Evolutionary conservation across 2,113 vertebrate genomes (phyloP).

Genomic region (Chaenogobius annularis): DNA sequence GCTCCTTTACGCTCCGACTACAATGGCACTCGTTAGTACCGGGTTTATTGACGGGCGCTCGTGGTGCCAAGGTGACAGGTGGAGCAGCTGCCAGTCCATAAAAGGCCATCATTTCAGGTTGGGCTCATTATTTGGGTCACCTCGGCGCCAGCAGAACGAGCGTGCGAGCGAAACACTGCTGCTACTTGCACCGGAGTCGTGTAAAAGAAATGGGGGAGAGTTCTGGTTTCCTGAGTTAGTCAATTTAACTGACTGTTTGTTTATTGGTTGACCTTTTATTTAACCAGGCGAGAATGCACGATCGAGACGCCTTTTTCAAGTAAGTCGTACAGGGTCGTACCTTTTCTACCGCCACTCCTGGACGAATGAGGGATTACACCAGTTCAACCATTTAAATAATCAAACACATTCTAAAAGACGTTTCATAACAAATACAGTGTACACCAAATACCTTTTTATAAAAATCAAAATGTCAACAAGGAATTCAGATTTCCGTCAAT

Average conservation of each 20-base stretch:
- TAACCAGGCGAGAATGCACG: too few relatives aligned
- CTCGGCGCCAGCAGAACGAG: slow-evolving; percentile 33
- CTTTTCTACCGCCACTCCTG: too few relatives aligned
- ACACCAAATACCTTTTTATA: too few relatives aligned
- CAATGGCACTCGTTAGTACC: slow-evolving; percentile 65
- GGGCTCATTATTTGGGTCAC: slow-evolving; percentile 66
- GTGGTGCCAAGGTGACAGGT: slow-evolving; percentile 70
- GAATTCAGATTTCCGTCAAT: too few relatives aligned
- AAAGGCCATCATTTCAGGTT: slow-evolving; percentile 63
- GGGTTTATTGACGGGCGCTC: slow-evolving; percentile 61
- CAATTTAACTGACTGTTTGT: background rate
- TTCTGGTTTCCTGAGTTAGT: background rate
- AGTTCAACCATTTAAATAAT: too few relatives aligned
- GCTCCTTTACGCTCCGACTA: slow-evolving; percentile 54
- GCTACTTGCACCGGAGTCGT: slow-evolving; percentile 24
- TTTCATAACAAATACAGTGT: too few relatives aligned
- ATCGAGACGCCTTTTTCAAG: too few relatives aligned
- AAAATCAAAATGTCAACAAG: too few relatives aligned
- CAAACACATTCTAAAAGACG: too few relatives aligned
- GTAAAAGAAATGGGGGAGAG: background rate
- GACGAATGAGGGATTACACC: too few relatives aligned
- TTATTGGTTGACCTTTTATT: too few relatives aligned
- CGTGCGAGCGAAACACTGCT: slow-evolving; percentile 35
- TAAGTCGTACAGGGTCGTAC: too few relatives aligned
- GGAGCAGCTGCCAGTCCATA: slow-evolving; percentile 73